Base-by-base conservation (phyloP, 2,797 vertebrate species). In the Mionectes olivaceus region DNA sequence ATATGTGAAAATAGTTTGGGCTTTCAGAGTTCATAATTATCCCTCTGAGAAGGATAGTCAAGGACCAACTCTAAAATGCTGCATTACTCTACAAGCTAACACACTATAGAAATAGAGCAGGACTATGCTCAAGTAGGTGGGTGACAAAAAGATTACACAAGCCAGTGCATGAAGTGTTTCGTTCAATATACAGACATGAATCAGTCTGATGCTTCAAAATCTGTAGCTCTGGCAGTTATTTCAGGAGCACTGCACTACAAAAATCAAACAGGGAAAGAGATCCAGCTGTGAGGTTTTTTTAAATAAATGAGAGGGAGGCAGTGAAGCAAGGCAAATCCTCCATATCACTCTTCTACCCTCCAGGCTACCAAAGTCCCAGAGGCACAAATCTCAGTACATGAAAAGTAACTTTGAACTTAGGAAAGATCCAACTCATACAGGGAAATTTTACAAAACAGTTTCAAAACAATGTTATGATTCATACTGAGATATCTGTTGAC, bases 281-380 rank as follows among this genome's bases (percentile, higher is more conserved):
- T 9, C 3, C 46, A 35, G 32, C 65, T 87, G 49, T 70, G 81
- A 91, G 17, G n/a, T 35, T 61, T 87, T 86, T 87, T 83, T 19
- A 94, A 83, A 76, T 59, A 91, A 92, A 91, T 73, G 46, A 87
- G 37, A 78, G 39, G 24, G 67, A 91, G 89, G 33, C 24, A 84
- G 19, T 79, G 74, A 94, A 91, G 86, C 71, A 89, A 90, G 49
- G 14, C 17, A 49, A 89, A 90, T 82, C 74, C 28, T 87, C 43
- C 59, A 9, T 57, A 74, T 67, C 14, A 14, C 27, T 90, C 35
- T 63, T 86, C 71, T 70, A 60, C 25, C 19, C 46, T 85, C 23
- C 32, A 49, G 68, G 71, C 28, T 71, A 50, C 10, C 67, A 63
- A 84, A 44, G 23, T 71, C 77, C 52, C 60, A 83, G 71, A 90